A percentile compares a stretch with the other conserved stretches of the same genome.
Evolutionary conservation across 2,797 vertebrate species (phyloP).

Genomic region (Intellagama lesueurii): DNA sequence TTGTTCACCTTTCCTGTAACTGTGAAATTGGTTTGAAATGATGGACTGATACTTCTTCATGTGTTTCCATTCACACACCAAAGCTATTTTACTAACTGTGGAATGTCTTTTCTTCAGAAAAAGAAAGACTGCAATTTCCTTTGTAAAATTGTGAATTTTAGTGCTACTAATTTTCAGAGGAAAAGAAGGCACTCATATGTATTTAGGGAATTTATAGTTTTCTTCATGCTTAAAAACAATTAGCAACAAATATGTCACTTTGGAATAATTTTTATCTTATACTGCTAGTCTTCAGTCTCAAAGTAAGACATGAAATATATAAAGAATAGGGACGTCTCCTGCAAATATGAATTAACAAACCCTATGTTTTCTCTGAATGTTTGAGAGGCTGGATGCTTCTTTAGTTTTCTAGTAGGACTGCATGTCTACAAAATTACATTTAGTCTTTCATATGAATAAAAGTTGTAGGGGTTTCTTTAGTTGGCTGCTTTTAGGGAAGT

Average conservation of each 20-base stretch:
- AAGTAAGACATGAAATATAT: constrained; percentile 21
- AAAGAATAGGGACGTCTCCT: background rate
- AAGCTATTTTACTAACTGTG: constrained; percentile 50
- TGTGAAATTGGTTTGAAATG: constrained; percentile 71
- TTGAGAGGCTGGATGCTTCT: background rate
- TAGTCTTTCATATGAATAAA: background rate
- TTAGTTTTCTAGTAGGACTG: constrained; percentile 1
- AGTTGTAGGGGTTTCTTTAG: background rate
- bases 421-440: background rate
- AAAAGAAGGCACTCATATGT: constrained; percentile 27
- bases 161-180: constrained; percentile 25
- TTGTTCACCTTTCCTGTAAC: constrained; percentile 63
- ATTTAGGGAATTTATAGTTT: constrained; percentile 40
- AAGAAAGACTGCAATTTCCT: constrained; percentile 31
- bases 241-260: constrained; percentile 26
- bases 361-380: background rate
- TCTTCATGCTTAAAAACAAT: constrained; percentile 27
- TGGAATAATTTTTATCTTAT: constrained; percentile 19
- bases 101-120: constrained; percentile 35
- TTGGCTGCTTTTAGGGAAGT: background rate
- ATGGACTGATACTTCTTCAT: constrained; percentile 58
- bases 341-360: background rate
- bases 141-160: constrained; percentile 26
- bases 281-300: background rate
- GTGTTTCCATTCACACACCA: constrained; percentile 48